Conservation (phyloP, 2,797 vertebrate genomes). For the Pelobates cultripes region DNA sequence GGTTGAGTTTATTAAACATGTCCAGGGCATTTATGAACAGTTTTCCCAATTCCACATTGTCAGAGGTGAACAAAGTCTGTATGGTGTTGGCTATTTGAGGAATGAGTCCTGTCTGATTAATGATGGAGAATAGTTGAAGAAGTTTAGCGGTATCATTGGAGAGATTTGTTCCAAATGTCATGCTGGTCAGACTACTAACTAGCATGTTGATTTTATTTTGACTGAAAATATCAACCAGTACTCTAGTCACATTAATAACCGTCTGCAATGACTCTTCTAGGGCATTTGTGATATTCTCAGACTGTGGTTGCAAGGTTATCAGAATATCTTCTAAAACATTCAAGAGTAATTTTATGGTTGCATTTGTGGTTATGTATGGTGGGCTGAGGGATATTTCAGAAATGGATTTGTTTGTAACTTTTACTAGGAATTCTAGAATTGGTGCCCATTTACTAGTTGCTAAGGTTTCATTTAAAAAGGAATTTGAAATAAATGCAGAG, state of each 20-base stretch:
- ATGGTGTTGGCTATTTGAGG: neutral
- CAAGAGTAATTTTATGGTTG: neutral
- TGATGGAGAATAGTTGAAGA: neutral
- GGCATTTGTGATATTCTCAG: neutral
- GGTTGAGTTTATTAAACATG: conserved; percentile 19
- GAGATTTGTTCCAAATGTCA: neutral
- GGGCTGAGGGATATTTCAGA: neutral
- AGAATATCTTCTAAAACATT: conserved; percentile 4
- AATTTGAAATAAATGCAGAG: neutral
- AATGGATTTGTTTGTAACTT: conserved; percentile 18
- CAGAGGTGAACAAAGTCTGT: neutral
- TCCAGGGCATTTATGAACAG: conserved; percentile 13
- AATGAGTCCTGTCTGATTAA: conserved; percentile 25
- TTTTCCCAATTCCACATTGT: conserved; percentile 9
- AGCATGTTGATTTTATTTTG: conserved; percentile 12
- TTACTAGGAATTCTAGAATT: conserved; percentile 16
- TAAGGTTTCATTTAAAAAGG: conserved; percentile 6
- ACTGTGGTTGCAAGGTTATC: neutral
- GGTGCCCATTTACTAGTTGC: neutral
- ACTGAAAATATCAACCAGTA: neutral
- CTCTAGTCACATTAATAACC: neutral
- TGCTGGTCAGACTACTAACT: neutral
- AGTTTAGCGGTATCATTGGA: conserved; percentile 20
- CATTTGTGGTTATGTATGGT: neutral
- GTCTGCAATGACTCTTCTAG: neutral